Conservation (phyloP, 2,888 invertebrate species). For the Hesperia comma region DNA sequence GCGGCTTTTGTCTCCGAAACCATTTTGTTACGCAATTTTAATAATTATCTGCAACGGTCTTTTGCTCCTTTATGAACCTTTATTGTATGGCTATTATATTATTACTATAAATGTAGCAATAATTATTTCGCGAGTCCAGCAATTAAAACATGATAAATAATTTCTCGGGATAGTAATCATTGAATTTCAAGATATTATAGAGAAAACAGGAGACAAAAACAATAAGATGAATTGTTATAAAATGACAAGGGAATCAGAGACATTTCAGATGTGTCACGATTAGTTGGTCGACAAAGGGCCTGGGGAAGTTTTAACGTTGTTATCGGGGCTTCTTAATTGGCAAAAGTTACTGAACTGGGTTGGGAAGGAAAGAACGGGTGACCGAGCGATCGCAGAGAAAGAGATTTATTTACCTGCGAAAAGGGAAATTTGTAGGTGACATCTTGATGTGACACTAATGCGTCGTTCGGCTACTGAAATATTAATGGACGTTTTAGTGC, state of each 20-base stretch:
- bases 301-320: slow-evolving; percentile 54
- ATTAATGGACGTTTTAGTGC: too few species aligned
- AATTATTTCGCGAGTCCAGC: too few species aligned
- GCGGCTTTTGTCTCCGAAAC: slow-evolving; percentile 10
- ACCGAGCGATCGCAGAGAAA: slow-evolving; percentile 62
- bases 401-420: slow-evolving; percentile 17
- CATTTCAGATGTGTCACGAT: slow-evolving; percentile 52
- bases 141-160: too few species aligned
- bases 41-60: slow-evolving; percentile 18
- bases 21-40: slow-evolving; percentile 12
- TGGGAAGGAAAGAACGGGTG: slow-evolving; percentile 50
- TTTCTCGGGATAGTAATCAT: too few species aligned
- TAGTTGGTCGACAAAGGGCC: slow-evolving; percentile 52
- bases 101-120: not conserved
- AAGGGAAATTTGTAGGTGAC: slow-evolving; percentile 12
- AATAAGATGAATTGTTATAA: slow-evolving; percentile 11
- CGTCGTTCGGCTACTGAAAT: too few species aligned
- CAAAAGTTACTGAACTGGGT: slow-evolving; percentile 51
- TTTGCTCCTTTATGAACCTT: slow-evolving; percentile 9
- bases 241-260: slow-evolving; percentile 41
- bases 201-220: not conserved
- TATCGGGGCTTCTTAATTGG: slow-evolving; percentile 57
- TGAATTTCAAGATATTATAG: not conserved
- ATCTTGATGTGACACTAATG: slow-evolving; percentile 1
- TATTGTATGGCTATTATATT: not conserved